phyloP scores from a whole-genome alignment of 1,140 invertebrate species.

The Macrosteles quadrilineatus region DNA sequence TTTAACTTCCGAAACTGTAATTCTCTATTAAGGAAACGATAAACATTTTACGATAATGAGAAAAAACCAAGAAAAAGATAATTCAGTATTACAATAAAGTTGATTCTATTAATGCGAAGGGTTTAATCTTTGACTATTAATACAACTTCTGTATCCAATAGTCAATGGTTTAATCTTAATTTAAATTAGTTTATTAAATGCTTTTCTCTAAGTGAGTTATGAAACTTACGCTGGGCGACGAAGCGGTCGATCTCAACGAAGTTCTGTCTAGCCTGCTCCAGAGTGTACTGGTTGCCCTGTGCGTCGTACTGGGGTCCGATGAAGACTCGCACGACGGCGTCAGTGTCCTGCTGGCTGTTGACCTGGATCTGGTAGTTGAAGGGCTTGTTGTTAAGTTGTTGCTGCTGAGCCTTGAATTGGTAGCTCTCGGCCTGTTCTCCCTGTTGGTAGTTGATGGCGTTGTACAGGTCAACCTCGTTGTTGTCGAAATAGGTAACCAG shows the following conservation, averaged over 20 bases:
- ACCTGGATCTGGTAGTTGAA: slow-evolving; percentile 63
- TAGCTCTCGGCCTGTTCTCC: slow-evolving; percentile 49
- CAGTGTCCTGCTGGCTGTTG: slow-evolving; percentile 56
- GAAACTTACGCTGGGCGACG: slow-evolving; percentile 39
- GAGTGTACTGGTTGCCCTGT: slow-evolving; percentile 51
- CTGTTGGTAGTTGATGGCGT: slow-evolving; percentile 57
- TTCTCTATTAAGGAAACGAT: neutral
- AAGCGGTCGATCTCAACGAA: slow-evolving; percentile 50
- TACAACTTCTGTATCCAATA: no score
- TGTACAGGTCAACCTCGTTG: slow-evolving; percentile 52
- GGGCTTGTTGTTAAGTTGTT: slow-evolving; percentile 64
- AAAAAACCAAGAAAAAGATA: no score
- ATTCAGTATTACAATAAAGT: no score
- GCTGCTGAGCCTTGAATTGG: slow-evolving; percentile 48
- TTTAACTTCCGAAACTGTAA: neutral
- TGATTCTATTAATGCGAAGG: no score
- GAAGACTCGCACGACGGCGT: slow-evolving; percentile 63
- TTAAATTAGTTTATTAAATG: no score
- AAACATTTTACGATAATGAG: no score
- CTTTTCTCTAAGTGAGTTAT: no score
- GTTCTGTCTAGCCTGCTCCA: slow-evolving; percentile 37
- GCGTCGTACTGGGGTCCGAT: slow-evolving; percentile 68
- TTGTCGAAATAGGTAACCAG: slow-evolving; percentile 45
- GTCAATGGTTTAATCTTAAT: no score
- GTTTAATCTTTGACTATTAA: no score